These are phyloP conservation scores for Cardinalis cardinalis DNA, from an alignment of 2,113 vertebrate genomes.

Conservation along the genomic window DNA sequence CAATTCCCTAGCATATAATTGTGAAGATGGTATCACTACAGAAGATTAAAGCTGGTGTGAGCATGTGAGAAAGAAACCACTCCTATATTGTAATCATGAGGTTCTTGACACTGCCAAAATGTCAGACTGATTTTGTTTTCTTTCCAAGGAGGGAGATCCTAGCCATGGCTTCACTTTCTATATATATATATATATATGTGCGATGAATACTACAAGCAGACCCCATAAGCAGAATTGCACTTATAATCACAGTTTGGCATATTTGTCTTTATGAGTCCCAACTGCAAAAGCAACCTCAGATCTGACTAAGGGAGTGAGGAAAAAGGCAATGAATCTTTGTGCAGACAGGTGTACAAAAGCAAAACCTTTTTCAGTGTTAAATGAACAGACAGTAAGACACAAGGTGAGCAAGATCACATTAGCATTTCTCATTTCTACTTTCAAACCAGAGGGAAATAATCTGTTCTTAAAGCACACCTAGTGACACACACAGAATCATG, in stretches of 20 bases:
- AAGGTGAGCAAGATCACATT: background rate
- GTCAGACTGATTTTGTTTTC: background rate
- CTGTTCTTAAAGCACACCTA: background rate
- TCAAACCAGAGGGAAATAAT: background rate
- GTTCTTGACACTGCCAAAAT: background rate
- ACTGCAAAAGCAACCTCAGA: background rate
- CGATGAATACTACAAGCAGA: background rate
- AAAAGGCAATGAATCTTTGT: background rate
- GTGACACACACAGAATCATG: background rate
- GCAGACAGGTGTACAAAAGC: background rate
- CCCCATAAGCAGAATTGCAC: background rate
- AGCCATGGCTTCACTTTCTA: background rate
- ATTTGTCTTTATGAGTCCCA: background rate
- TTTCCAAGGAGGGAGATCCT: background rate
- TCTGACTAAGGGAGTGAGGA: background rate
- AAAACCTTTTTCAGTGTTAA: background rate
- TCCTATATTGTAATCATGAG: background rate
- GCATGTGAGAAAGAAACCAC: background rate
- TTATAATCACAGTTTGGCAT: background rate
- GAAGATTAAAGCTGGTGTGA: background rate
- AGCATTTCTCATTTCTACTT: background rate
- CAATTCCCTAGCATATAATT: background rate
- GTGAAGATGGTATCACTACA: background rate
- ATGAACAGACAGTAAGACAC: background rate
- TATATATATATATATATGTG: background rate